Evolutionary conservation across 1,140 invertebrate genomes (phyloP), one percentile per base, ranked within the genome.

Genomic region (Papilio polyxenes): DNA sequence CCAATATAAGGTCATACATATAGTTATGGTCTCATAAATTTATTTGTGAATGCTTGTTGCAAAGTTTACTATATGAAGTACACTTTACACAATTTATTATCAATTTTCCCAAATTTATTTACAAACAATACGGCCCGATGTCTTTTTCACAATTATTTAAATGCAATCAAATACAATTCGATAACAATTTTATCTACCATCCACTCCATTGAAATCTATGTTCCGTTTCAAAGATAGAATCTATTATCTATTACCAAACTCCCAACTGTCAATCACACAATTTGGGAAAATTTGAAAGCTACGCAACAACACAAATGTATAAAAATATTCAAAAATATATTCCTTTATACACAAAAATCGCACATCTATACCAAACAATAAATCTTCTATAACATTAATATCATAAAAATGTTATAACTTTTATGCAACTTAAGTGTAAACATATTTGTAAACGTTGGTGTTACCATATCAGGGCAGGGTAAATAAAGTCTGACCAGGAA

Each of bases 241-340:
- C 11, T 17, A 56, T 56, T 56, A 13, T 56, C 13, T 15, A 13
- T 37, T 37, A 72, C 65, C 65, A 17, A 72, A 37, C 37, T 72
- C 31, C 65, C 65, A 72, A 72, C 8, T 11, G 0, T 31, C 40
- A 44, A 44, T 49, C 10, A 40, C 17, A 20, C 20, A 20, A 51
- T 49, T 53, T 53, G 75, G 75, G 75, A 77, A 77, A 77, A 69
- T 72, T 44, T 48, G 56, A 80, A 72, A 80, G 78, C 78, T 62
- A 44, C 56, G 31, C 77, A 62, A 79, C 78, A 65, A 80, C 59
- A 65, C 78, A 80, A 80, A 80, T 49, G 78, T 80, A 80, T 80
- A 80, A 80, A 80, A 80, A 69, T 80, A 80, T 69, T 80, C 9
- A 80, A 80, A 80, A 80, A 80, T 80, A 80, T 80, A 80, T 69